Percentiles rank a stretch among this genome's conserved stretches.
phyloP scores from a whole-genome alignment of 1,140 invertebrate species.

The Metopolophium dirhodum region DNA sequence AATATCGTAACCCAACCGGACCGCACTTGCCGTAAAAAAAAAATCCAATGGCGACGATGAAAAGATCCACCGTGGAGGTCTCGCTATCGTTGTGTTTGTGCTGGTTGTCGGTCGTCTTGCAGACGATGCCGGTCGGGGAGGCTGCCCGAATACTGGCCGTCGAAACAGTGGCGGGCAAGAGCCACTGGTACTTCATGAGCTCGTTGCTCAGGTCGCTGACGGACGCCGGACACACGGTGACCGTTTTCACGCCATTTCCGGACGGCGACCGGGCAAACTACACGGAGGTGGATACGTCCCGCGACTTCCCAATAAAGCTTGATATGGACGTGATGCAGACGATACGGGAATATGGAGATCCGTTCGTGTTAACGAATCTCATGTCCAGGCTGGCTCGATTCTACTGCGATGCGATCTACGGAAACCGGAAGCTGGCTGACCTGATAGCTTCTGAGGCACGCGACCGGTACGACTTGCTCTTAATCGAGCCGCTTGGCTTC shows the following conservation, averaged over 20 bases:
- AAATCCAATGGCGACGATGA: neutral
- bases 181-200: constrained; percentile 63
- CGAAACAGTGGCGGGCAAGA: constrained; percentile 60
- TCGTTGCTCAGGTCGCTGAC: constrained; percentile 59
- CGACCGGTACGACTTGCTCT: neutral
- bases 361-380: neutral
- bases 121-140: neutral
- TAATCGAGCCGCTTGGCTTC: neutral
- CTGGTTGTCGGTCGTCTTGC: no score
- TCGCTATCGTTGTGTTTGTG: neutral
- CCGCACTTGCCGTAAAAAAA: neutral
- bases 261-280: neutral
- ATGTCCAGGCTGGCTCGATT: rapidly evolving
- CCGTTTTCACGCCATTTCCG: constrained; percentile 41
- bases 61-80: neutral
- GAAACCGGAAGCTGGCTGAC: neutral
- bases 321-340: neutral
- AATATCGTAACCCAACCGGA: neutral
- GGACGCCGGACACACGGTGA: constrained; percentile 38
- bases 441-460: neutral
- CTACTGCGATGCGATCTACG: neutral
- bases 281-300: neutral
- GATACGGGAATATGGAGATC: neutral
- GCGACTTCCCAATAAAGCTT: neutral
- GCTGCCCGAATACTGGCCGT: constrained; percentile 59